Conservation (phyloP, 1,140 invertebrate genomes). For the Aphelinus certus region DNA sequence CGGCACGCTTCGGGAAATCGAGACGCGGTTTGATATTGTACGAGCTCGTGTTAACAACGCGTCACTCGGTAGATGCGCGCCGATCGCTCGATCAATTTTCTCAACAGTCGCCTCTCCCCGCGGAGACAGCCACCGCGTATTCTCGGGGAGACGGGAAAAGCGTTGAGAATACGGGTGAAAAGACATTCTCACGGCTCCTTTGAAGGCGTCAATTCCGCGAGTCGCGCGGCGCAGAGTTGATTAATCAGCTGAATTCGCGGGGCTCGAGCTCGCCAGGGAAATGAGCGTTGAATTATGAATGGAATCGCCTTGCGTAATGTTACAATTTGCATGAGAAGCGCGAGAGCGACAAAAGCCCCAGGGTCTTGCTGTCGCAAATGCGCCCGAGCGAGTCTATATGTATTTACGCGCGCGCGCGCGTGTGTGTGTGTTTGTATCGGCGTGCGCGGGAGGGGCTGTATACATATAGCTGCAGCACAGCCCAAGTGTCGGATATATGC, state of each 20-base stretch:
- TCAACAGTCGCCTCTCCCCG: no score
- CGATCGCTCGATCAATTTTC: no score
- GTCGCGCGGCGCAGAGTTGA: slow-evolving; percentile 13
- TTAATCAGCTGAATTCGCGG: slow-evolving; percentile 36
- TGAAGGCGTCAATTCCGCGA: slow-evolving; percentile 25
- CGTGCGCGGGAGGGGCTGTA: slow-evolving; percentile 47
- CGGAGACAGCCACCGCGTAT: no score
- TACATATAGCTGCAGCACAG: slow-evolving; percentile 19
- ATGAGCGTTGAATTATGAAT: slow-evolving; percentile 24
- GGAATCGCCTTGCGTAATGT: slow-evolving; percentile 1
- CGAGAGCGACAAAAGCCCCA: slow-evolving; percentile 43
- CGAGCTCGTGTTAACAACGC: no score
- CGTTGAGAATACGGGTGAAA: slow-evolving; percentile 29
- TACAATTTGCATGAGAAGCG: slow-evolving; percentile 64
- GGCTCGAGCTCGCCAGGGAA: slow-evolving; percentile 42
- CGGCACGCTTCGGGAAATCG: no score
- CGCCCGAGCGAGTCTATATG: slow-evolving; percentile 40
- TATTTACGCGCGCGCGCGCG: slow-evolving; percentile 25
- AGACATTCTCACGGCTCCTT: slow-evolving; percentile 37
- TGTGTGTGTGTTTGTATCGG: slow-evolving; percentile 1
- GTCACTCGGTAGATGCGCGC: no score
- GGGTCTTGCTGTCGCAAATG: slow-evolving; percentile 18
- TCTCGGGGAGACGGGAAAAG: not conserved
- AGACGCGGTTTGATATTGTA: no score
- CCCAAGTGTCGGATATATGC: slow-evolving; percentile 61